Percentiles rank a stretch among this genome's conserved stretches.
Conservation (phyloP, 2,113 vertebrate genomes). For the Scartelaos histophorus region DNA sequence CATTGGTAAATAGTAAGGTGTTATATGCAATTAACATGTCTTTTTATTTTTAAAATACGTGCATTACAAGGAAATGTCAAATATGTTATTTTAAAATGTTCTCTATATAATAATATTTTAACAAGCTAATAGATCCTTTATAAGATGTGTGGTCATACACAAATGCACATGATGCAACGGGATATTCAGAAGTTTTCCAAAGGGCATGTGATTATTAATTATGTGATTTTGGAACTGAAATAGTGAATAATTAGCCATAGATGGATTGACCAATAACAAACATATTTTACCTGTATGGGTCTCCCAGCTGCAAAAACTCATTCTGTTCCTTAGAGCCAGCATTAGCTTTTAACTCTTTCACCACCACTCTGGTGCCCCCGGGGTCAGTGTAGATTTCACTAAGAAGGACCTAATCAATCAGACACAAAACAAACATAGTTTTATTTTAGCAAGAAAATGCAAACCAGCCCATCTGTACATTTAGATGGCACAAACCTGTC, state of each 20-base stretch:
- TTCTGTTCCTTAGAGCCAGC: constrained; percentile 91
- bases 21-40: too few relatives aligned
- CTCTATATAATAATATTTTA: too few relatives aligned
- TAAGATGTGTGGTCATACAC: not conserved
- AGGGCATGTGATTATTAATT: not conserved
- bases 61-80: too few relatives aligned
- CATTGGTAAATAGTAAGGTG: too few relatives aligned
- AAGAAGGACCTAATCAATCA: constrained; percentile 85
- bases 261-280: not conserved
- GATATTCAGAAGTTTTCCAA: not conserved
- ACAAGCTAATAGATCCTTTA: too few relatives aligned
- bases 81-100: too few relatives aligned
- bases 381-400: constrained; percentile 92
- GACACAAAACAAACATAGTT: not conserved
- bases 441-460: not conserved
- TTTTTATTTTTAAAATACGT: too few relatives aligned
- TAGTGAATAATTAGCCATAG: too few relatives aligned
- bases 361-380: constrained; percentile 86
- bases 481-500: constrained; percentile 81
- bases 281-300: constrained; percentile 87
- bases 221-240: not conserved
- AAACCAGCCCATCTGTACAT: not conserved
- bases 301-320: constrained; percentile 89
- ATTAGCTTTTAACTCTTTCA: constrained; percentile 93
- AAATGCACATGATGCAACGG: not conserved